Evolutionary conservation across 2,797 vertebrate genomes (phyloP).

Genomic region (Geranospiza caerulescens): DNA sequence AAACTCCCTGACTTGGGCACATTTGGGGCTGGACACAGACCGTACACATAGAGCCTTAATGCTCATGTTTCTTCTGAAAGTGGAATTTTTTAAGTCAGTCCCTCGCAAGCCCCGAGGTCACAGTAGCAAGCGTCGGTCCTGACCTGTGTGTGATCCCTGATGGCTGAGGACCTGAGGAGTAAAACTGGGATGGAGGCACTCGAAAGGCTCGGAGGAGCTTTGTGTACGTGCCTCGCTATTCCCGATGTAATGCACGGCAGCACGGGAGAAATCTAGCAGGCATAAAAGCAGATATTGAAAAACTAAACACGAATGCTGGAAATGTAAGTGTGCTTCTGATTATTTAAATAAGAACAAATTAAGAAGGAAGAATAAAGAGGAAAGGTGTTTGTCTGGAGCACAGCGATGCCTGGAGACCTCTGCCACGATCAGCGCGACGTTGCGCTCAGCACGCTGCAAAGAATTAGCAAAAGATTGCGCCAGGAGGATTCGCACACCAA

Average conservation of each 20-base stretch:
- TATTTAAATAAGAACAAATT: constrained; percentile 27
- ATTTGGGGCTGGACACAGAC: not conserved
- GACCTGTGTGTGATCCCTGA: not conserved
- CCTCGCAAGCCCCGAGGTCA: not conserved
- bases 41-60: not conserved
- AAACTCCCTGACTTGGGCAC: not conserved
- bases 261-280: not conserved
- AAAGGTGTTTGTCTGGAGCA: not conserved
- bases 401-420: not conserved
- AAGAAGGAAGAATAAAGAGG: not conserved
- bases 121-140: not conserved
- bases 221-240: not conserved
- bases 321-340: not conserved
- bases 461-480: not conserved
- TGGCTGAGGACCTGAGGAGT: not conserved
- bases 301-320: not conserved
- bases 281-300: not conserved
- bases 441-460: not conserved
- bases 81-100: not conserved
- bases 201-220: not conserved
- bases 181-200: not conserved
- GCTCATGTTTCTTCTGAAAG: not conserved
- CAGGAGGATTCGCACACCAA: not conserved
- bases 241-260: not conserved
- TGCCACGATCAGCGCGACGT: not conserved